phyloP scores from a whole-genome alignment of 2,113 vertebrate species.

The Macaca mulatta region DNA sequence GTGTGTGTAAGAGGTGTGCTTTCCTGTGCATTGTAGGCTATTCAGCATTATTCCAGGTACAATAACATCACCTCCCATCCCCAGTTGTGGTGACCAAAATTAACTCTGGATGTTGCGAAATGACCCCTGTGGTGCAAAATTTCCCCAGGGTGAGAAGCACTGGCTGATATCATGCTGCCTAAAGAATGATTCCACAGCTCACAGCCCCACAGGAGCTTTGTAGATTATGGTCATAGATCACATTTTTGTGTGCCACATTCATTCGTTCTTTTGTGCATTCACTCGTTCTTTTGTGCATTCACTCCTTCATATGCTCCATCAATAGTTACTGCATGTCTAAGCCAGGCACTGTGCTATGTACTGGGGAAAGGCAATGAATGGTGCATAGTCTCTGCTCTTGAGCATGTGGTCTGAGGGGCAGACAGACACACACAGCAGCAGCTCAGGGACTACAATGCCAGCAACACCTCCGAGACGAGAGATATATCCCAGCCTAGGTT shows the following conservation, averaged over 20 bases:
- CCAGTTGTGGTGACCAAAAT: background rate
- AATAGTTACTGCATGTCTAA: background rate
- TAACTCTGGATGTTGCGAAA: background rate
- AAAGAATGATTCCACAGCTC: background rate
- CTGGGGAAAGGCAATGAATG: background rate
- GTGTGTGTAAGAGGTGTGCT: background rate
- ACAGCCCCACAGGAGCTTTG: background rate
- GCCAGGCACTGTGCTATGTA: background rate
- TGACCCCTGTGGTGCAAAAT: background rate
- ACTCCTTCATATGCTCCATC: fast-evolving
- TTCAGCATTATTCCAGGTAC: background rate
- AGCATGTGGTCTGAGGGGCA: background rate
- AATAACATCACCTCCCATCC: background rate
- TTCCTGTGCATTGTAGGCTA: background rate
- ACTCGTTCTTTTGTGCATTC: background rate
- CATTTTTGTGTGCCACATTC: background rate
- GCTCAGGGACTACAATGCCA: background rate
- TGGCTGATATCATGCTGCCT: background rate
- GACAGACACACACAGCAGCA: background rate
- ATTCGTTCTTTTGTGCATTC: background rate
- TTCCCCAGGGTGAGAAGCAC: background rate
- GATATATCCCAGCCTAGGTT: background rate
- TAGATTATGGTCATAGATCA: background rate
- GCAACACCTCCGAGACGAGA: background rate
- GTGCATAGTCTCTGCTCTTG: background rate